A percentile compares a stretch with the other conserved stretches of the same genome.
These are phyloP conservation scores for Delichon dasypus DNA, from an alignment of 2,797 vertebrate genomes.

Conservation along the genomic window DNA sequence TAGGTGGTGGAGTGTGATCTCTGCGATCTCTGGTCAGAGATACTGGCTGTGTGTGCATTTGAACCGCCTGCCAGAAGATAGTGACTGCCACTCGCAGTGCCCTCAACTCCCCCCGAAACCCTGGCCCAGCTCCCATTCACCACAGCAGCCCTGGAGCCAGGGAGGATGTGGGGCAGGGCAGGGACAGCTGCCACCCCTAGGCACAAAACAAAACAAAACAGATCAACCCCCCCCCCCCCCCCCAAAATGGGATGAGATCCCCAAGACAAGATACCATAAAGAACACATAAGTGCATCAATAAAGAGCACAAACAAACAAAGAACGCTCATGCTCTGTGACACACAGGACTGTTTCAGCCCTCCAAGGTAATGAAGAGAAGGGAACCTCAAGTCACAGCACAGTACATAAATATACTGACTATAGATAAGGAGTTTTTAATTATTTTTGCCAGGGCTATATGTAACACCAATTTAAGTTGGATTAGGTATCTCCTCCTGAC, in stretches of 20 bases:
- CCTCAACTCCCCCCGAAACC: neutral
- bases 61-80: neutral
- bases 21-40: neutral
- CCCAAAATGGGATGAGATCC: neutral
- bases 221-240: accelerated
- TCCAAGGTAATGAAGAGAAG: neutral
- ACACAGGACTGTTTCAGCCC: neutral
- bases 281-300: neutral
- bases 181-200: neutral
- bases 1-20: neutral
- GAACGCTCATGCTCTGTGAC: neutral
- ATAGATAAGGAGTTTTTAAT: slow-evolving; percentile 35
- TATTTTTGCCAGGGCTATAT: slow-evolving; percentile 32
- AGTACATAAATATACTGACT: slow-evolving; percentile 26
- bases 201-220: neutral
- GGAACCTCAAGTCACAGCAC: neutral
- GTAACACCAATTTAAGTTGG: slow-evolving; percentile 30
- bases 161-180: too few species aligned
- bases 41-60: accelerated
- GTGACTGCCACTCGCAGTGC: accelerated
- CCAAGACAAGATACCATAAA: neutral
- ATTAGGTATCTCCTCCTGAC: slow-evolving; percentile 60
- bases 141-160: accelerated
- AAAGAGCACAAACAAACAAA: neutral
- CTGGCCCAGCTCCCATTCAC: accelerated